Evolutionary conservation across 2,797 vertebrate species (phyloP).

Genomic region (Notamacropus eugenii): DNA sequence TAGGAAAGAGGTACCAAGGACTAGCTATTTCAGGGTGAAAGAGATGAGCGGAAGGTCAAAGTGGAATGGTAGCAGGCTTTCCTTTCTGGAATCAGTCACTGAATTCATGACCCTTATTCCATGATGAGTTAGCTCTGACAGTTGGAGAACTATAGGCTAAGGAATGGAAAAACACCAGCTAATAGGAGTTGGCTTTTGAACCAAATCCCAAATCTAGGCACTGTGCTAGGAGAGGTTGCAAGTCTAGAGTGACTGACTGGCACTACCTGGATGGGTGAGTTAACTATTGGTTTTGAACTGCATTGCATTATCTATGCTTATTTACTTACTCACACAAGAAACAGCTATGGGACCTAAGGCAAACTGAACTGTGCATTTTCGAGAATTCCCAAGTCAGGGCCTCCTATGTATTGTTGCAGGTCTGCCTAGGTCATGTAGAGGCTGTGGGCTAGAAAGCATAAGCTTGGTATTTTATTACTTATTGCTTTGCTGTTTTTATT

Average conservation of each 20-base stretch:
- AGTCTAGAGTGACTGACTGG: neutral
- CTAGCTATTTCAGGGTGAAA: neutral
- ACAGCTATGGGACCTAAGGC: neutral
- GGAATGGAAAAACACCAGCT: neutral
- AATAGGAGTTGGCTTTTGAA: neutral
- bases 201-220: neutral
- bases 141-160: neutral
- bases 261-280: neutral
- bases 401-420: neutral
- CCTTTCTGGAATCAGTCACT: neutral
- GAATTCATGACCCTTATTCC: no score
- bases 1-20: neutral
- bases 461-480: neutral
- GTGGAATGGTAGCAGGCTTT: neutral
- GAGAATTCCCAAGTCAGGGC: neutral
- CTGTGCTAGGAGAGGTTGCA: neutral
- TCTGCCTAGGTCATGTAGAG: neutral
- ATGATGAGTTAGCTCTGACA: neutral
- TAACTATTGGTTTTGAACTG: neutral
- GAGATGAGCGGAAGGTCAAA: neutral
- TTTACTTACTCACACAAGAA: neutral
- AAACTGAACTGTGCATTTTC: neutral
- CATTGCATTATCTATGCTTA: neutral
- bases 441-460: neutral
- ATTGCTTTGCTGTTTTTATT: neutral